Evolutionary conservation across 2,113 vertebrate species (phyloP).

Genomic region (Eubucco bourcierii): DNA sequence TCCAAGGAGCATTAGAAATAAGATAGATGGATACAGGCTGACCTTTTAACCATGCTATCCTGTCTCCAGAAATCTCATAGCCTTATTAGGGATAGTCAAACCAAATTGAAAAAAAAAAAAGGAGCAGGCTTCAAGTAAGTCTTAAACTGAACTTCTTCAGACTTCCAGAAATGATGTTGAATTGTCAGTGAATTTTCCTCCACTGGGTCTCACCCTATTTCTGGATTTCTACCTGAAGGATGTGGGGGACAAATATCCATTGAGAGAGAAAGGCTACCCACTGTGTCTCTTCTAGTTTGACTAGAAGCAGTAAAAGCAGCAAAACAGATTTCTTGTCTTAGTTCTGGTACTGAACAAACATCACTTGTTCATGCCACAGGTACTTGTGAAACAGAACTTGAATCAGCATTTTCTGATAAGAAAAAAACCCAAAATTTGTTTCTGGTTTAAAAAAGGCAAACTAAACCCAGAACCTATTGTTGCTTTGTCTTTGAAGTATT

Average conservation of each 20-base stretch:
- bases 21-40: background rate
- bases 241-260: background rate
- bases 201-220: background rate
- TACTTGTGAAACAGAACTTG: background rate
- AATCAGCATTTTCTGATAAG: background rate
- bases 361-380: background rate
- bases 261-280: background rate
- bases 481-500: background rate
- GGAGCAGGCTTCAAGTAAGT: background rate
- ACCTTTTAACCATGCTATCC: background rate
- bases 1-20: background rate
- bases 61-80: background rate
- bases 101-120: background rate
- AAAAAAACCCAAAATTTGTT: background rate
- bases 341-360: background rate
- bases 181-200: background rate
- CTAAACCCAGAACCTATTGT: background rate
- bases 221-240: background rate
- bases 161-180: background rate
- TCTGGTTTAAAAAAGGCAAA: background rate
- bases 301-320: background rate
- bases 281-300: background rate
- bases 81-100: background rate
- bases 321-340: background rate
- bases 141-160: background rate